These are phyloP conservation scores for Myiothlypis coronata DNA, from an alignment of 2,797 vertebrate species.

Conservation along the genomic window DNA sequence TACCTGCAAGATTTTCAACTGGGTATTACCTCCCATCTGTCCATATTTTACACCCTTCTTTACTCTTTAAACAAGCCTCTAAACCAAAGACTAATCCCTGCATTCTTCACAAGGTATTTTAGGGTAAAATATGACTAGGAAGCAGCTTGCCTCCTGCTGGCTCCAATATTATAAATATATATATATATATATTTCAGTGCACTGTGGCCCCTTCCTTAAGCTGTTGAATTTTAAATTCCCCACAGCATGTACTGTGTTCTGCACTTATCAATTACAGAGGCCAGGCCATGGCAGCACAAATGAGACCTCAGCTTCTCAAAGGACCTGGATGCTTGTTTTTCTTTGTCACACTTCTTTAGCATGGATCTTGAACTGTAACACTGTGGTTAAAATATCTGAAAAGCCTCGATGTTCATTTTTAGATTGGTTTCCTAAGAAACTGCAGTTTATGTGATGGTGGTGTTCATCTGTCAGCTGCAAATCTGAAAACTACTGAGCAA, in stretches of 20 bases:
- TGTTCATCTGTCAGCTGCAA: neutral
- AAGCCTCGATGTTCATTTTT: neutral
- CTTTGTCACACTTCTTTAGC: neutral
- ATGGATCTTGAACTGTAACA: neutral
- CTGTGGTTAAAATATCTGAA: neutral
- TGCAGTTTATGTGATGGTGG: neutral
- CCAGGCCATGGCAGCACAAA: neutral
- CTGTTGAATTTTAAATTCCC: neutral
- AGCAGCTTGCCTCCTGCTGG: neutral
- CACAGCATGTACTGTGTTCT: neutral
- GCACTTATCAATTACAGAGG: neutral
- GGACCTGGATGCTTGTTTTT: neutral
- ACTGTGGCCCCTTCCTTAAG: neutral
- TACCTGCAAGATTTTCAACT: neutral
- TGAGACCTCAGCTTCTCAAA: neutral
- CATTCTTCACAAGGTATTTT: neutral
- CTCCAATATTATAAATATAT: neutral
- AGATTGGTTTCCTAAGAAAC: conserved; percentile 29
- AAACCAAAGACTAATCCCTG: neutral
- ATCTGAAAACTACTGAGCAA: neutral
- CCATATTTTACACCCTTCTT: neutral
- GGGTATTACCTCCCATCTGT: neutral
- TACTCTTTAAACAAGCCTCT: neutral
- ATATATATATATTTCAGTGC: neutral
- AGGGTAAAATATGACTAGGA: neutral